phyloP scores from a whole-genome alignment of 2,797 vertebrate species.

The Scleropages formosus region DNA sequence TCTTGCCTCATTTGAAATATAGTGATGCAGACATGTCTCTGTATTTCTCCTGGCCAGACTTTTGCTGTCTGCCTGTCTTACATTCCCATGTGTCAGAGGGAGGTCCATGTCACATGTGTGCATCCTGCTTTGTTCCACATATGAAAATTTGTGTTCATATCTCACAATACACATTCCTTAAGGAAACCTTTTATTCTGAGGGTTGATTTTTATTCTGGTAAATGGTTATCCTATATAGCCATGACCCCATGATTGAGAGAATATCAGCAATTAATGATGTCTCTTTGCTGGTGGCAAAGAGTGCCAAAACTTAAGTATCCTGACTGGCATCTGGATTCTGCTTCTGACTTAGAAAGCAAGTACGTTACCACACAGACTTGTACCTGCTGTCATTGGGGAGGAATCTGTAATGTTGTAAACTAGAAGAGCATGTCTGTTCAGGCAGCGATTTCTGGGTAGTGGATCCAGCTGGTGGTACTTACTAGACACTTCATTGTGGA shows the following conservation, averaged over 20 bases:
- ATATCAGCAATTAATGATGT: not conserved
- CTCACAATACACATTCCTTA: not conserved
- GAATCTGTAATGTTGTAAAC: not conserved
- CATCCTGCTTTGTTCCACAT: no score
- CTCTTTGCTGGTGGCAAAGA: not conserved
- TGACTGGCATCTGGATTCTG: no score
- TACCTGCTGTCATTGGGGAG: not conserved
- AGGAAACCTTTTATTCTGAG: not conserved
- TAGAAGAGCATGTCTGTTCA: not conserved
- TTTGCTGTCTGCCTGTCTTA: not conserved
- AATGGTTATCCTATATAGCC: not conserved
- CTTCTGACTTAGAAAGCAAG: no score
- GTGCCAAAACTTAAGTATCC: not conserved
- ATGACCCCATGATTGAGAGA: no score
- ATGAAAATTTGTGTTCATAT: not conserved
- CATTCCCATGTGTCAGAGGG: not conserved
- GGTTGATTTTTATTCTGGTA: not conserved
- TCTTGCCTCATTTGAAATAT: not conserved
- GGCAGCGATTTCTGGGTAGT: not conserved
- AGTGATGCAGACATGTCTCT: slow-evolving; percentile 6
- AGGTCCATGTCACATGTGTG: not conserved
- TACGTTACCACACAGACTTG: no score
- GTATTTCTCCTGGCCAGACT: not conserved
- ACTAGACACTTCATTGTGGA: not conserved
- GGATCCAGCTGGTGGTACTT: slow-evolving; percentile 1